Evolutionary conservation across 2,113 vertebrate genomes (phyloP).

Genomic region (Pipa parva): DNA sequence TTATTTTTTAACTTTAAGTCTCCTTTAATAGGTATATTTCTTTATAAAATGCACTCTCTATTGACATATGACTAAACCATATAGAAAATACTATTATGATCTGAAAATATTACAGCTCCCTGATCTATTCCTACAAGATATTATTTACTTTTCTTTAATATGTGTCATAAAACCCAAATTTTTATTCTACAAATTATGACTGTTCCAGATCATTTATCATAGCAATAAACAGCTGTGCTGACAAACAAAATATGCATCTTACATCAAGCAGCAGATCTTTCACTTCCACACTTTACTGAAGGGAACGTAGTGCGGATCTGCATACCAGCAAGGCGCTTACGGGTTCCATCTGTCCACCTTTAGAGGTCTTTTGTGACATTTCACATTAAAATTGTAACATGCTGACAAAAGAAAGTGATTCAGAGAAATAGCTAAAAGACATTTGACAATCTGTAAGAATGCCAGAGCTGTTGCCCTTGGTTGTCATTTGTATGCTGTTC

Average conservation of each 20-base stretch:
- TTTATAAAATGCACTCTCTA: no score
- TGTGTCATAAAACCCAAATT: neutral
- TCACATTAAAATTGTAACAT: slow-evolving; percentile 15
- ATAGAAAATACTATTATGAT: no score
- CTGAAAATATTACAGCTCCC: no score
- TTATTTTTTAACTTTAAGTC: no score
- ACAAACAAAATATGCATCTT: neutral
- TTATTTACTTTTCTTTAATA: neutral
- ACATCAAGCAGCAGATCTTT: neutral
- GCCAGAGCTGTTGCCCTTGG: slow-evolving; percentile 14
- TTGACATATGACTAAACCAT: no score
- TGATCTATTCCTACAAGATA: neutral
- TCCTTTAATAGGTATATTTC: no score
- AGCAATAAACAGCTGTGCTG: neutral
- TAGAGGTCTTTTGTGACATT: slow-evolving; percentile 1
- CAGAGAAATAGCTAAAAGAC: slow-evolving; percentile 10
- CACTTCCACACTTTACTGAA: slow-evolving; percentile 9
- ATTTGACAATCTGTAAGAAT: slow-evolving; percentile 20
- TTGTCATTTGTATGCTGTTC: slow-evolving; percentile 21
- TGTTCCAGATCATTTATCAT: neutral
- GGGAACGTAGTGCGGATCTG: neutral
- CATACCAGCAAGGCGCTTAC: neutral
- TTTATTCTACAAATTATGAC: neutral
- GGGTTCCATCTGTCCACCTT: neutral
- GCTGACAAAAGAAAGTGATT: slow-evolving; percentile 17